Evolutionary conservation across 2,888 invertebrate genomes (phyloP).

Genomic region (Atrina japonica): DNA sequence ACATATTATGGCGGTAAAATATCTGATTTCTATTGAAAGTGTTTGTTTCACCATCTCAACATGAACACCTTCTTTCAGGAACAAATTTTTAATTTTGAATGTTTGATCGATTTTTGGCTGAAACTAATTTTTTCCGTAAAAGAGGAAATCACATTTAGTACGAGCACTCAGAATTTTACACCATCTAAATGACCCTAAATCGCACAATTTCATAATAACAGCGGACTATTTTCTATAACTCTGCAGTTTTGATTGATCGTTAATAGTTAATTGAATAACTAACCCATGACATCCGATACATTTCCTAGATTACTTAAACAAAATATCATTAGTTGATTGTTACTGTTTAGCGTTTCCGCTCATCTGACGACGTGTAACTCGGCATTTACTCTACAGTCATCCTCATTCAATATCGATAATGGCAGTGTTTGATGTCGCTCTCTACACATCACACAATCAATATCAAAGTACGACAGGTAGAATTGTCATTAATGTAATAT

Average conservation of each 20-base stretch:
- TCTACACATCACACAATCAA: conserved; percentile 27
- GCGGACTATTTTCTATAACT: too few species aligned
- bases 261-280: conserved; percentile 41
- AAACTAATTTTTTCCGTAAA: too few species aligned
- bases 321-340: conserved; percentile 51
- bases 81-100: too few species aligned
- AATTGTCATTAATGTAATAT: conserved; percentile 37
- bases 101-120: too few species aligned
- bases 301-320: conserved; percentile 46
- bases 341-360: conserved; percentile 44
- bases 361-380: conserved; percentile 25
- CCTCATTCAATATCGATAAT: conserved; percentile 31
- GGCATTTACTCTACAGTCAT: conserved; percentile 25
- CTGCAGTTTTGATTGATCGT: conserved; percentile 26
- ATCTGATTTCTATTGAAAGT: too few species aligned
- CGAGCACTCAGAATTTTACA: too few species aligned
- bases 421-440: conserved; percentile 27
- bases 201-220: too few species aligned
- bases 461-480: conserved; percentile 31
- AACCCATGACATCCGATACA: conserved; percentile 41
- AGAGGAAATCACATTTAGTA: too few species aligned
- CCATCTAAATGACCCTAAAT: too few species aligned
- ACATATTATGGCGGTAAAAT: too few species aligned
- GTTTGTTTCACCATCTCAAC: too few species aligned
- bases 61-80: too few species aligned